These are phyloP conservation scores for Etheostoma cragini DNA, from an alignment of 2,113 vertebrate genomes.

Conservation along the genomic window DNA sequence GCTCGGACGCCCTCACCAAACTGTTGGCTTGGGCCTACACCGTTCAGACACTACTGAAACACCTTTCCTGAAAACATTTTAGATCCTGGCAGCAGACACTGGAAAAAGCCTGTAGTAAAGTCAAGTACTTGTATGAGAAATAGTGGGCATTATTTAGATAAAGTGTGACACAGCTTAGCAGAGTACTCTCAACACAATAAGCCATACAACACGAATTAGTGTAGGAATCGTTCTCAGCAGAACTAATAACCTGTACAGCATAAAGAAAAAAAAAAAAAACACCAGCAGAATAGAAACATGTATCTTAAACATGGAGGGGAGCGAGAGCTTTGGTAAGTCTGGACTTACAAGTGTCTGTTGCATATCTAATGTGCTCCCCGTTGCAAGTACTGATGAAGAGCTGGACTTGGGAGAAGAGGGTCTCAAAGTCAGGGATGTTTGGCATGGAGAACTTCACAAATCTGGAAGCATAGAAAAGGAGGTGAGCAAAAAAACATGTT, in stretches of 20 bases:
- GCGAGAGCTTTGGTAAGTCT: neutral
- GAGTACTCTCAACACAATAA: neutral
- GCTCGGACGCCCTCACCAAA: no score
- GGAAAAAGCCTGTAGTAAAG: no score
- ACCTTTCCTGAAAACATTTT: neutral
- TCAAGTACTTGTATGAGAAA: neutral
- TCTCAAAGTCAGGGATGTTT: constrained; percentile 99
- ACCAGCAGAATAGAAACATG: neutral
- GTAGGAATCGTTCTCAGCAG: neutral
- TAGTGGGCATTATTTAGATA: neutral
- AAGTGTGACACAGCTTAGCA: neutral
- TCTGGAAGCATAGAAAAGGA: constrained; percentile 77
- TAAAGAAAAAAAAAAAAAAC: no score
- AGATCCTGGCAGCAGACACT: neutral
- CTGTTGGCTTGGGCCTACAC: no score
- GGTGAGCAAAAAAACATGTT: neutral
- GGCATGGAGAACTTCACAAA: constrained; percentile 99
- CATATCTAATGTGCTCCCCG: constrained; percentile 98
- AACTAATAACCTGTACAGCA: neutral
- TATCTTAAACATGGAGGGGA: neutral
- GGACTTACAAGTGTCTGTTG: constrained; percentile 98
- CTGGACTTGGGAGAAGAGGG: constrained; percentile 98
- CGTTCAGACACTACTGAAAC: no score
- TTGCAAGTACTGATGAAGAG: constrained; percentile 99
- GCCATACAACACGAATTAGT: neutral